phyloP scores from a whole-genome alignment of 2,888 invertebrate genomes.

The Nipponacmea schrenckii region DNA sequence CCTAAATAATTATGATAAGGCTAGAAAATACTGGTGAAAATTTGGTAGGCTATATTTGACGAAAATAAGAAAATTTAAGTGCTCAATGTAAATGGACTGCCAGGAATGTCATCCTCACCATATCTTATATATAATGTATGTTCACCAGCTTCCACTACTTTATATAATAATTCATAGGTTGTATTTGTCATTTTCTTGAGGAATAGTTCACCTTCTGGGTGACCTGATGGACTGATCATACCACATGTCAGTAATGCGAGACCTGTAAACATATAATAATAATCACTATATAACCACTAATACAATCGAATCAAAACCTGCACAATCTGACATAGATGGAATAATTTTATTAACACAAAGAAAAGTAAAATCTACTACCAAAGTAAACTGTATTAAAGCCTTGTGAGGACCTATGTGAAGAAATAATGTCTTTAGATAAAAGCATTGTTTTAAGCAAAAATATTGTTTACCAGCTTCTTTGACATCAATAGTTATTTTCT shows the following conservation, averaged over 20 bases:
- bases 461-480: conserved; percentile 86
- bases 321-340: no score
- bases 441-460: no score
- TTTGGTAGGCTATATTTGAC: no score
- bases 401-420: no score
- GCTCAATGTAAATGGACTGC: conserved; percentile 80
- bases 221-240: conserved; percentile 91
- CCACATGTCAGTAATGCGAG: conserved; percentile 93
- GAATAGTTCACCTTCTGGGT: conserved; percentile 91
- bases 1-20: no score
- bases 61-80: conserved; percentile 38
- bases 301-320: no score
- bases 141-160: conserved; percentile 90
- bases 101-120: conserved; percentile 97
- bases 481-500: conserved; percentile 89
- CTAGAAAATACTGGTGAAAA: no score
- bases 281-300: neutral
- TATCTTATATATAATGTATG: conserved; percentile 77
- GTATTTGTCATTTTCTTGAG: conserved; percentile 77
- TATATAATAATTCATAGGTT: conserved; percentile 76
- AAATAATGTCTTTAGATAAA: no score
- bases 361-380: no score
- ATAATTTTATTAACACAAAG: no score
- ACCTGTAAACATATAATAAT: conserved; percentile 75
- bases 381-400: no score